phyloP scores from a whole-genome alignment of 2,797 vertebrate genomes.

The Malurus leucopterus region DNA sequence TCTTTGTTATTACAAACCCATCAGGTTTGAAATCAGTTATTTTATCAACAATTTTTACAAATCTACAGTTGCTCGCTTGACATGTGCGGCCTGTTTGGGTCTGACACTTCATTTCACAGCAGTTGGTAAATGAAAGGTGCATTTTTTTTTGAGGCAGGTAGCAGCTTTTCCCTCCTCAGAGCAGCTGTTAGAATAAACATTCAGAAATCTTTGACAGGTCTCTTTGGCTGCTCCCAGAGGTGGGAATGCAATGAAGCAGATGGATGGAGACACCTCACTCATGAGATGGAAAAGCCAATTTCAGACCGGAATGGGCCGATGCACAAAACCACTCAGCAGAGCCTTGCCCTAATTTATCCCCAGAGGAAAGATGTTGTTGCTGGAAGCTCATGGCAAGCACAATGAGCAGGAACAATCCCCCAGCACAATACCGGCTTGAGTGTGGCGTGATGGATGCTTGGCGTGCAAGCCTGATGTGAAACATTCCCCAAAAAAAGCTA shows the following conservation, averaged over 20 bases:
- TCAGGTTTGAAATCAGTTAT: background rate
- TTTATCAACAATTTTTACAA: background rate
- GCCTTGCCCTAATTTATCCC: background rate
- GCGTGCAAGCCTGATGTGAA: background rate
- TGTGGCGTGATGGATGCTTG: background rate
- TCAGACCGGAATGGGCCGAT: background rate
- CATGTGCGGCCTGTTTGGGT: background rate
- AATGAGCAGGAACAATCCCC: conserved; percentile 20
- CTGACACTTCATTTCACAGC: background rate
- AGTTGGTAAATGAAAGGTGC: background rate
- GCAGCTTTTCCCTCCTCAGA: background rate
- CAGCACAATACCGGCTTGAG: background rate
- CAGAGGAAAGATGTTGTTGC: background rate
- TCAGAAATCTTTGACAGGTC: background rate
- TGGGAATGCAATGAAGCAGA: background rate
- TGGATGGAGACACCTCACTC: background rate
- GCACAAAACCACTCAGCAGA: background rate
- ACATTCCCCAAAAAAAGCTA: background rate
- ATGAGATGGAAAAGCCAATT: background rate
- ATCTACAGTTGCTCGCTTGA: background rate
- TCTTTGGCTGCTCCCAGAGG: background rate
- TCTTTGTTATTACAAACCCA: background rate
- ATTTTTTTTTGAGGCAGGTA: background rate
- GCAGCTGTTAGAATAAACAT: background rate
- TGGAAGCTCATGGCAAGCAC: conserved; percentile 1